Conservation (phyloP, 2,797 vertebrate genomes). For the Catharus ustulatus region DNA sequence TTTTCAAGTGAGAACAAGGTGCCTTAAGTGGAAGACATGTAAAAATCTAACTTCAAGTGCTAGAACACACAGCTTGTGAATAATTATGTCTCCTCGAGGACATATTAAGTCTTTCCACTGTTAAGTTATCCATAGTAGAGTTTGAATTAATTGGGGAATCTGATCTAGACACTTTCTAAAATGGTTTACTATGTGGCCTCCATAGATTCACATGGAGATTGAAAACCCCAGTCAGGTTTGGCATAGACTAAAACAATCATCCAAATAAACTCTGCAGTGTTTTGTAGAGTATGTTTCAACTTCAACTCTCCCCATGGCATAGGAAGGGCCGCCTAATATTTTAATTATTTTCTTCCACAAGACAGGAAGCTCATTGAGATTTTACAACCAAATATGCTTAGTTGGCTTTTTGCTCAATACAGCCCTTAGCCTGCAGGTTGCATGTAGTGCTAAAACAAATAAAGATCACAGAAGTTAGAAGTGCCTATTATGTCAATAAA, state of each 20-base stretch:
- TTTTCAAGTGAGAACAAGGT: constrained; percentile 41
- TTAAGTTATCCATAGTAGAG: background rate
- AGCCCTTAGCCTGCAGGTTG: constrained; percentile 63
- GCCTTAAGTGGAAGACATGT: constrained; percentile 40
- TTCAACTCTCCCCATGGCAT: constrained; percentile 37
- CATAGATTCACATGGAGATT: background rate
- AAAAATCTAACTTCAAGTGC: constrained; percentile 43
- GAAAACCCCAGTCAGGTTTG: background rate
- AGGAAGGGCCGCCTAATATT: constrained; percentile 24
- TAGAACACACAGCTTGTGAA: constrained; percentile 19
- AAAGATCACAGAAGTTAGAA: constrained; percentile 65
- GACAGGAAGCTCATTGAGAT: constrained; percentile 57
- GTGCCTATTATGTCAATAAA: constrained; percentile 71
- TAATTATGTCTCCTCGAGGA: background rate
- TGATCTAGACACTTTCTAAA: background rate
- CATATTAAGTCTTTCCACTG: background rate
- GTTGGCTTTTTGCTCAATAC: constrained; percentile 47
- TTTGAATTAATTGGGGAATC: background rate
- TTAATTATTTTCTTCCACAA: constrained; percentile 57
- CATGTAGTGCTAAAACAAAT: constrained; percentile 61
- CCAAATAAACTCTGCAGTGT: background rate
- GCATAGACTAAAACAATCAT: background rate
- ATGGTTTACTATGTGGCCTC: background rate
- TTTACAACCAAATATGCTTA: constrained; percentile 65
- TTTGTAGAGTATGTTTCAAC: background rate